These are phyloP conservation scores for Archilochus colubris DNA, from an alignment of 2,113 vertebrate species.

Conservation along the genomic window DNA sequence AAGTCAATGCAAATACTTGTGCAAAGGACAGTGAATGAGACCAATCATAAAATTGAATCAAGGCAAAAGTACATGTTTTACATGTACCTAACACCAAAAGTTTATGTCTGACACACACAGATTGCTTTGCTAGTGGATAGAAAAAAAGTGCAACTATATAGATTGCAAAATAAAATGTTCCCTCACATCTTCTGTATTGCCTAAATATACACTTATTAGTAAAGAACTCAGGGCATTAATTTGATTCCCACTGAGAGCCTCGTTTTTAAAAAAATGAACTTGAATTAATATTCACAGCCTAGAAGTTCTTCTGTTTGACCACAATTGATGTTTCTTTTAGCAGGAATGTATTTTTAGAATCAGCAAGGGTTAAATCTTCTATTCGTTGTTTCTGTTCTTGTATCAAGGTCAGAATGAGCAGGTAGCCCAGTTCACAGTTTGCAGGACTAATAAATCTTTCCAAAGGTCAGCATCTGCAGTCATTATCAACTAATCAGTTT, in stretches of 20 bases:
- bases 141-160: background rate
- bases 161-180: background rate
- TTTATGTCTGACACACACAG: background rate
- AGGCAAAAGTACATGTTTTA: background rate
- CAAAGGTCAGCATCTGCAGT: conserved; percentile 69
- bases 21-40: background rate
- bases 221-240: background rate
- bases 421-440: conserved; percentile 63
- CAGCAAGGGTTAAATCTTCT: conserved; percentile 66
- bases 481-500: conserved; percentile 69
- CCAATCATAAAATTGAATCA: background rate
- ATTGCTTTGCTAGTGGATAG: background rate
- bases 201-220: background rate
- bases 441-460: conserved; percentile 68
- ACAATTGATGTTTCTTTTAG: background rate
- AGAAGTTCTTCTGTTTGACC: background rate
- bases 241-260: background rate
- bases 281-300: background rate
- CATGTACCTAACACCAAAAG: no score
- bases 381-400: conserved; percentile 65
- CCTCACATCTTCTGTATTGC: background rate
- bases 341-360: conserved; percentile 33
- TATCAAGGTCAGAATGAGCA: conserved; percentile 59
- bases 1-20: background rate
- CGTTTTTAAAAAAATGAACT: background rate